These are phyloP conservation scores for Scotopteryx bipunctaria DNA, from an alignment of 2,888 invertebrate genomes.

Conservation along the genomic window DNA sequence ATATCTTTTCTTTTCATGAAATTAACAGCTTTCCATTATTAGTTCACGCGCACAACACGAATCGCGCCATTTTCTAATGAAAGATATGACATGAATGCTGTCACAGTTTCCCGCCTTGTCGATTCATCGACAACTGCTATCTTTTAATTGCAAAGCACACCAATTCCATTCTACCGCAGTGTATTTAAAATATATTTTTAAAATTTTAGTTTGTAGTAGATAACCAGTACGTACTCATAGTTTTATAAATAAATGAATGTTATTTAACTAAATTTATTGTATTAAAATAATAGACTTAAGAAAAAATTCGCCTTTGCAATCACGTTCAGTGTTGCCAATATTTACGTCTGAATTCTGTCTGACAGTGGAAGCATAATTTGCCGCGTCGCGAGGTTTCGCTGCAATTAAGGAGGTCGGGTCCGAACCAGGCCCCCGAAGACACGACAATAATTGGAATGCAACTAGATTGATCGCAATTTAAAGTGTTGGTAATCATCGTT, in stretches of 20 bases:
- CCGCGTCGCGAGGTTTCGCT: slow-evolving; percentile 32
- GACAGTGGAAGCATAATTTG: slow-evolving; percentile 39
- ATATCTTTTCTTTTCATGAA: slow-evolving; percentile 20
- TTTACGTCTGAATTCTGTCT: slow-evolving; percentile 40
- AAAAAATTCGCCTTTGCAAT: neutral
- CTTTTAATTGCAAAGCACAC: slow-evolving; percentile 15
- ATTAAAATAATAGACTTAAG: no score
- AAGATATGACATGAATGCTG: slow-evolving; percentile 22
- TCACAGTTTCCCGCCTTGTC: slow-evolving; percentile 29
- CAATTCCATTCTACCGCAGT: neutral
- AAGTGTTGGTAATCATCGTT: slow-evolving; percentile 47
- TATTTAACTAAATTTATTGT: no score
- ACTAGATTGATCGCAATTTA: slow-evolving; percentile 47
- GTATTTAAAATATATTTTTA: neutral
- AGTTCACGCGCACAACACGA: neutral
- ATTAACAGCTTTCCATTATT: slow-evolving; percentile 18
- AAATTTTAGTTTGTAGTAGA: neutral
- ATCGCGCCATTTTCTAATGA: neutral
- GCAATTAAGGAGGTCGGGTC: slow-evolving; percentile 41
- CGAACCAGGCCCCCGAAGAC: slow-evolving; percentile 35
- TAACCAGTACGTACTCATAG: no score
- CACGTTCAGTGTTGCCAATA: slow-evolving; percentile 10
- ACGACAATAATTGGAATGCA: slow-evolving; percentile 46
- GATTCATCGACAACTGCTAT: slow-evolving; percentile 13
- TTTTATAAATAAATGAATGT: no score